phyloP scores from a whole-genome alignment of 2,113 vertebrate genomes.

The Toxostoma redivivum region DNA sequence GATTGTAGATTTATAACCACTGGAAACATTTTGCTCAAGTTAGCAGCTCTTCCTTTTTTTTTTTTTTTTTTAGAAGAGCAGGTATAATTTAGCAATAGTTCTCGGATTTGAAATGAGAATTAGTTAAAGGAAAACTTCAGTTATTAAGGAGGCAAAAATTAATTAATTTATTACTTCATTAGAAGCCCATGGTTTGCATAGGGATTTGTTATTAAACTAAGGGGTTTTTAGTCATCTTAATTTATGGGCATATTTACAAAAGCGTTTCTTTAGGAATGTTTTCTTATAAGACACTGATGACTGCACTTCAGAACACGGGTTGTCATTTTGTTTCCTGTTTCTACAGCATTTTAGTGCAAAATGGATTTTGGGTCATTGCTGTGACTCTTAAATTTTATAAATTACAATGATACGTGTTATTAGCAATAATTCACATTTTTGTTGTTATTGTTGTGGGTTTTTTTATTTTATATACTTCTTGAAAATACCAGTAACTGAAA shows the following conservation, averaged over 20 bases:
- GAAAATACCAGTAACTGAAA: background rate
- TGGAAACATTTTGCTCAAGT: background rate
- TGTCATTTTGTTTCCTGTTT: background rate
- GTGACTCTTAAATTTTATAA: background rate
- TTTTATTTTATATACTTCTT: background rate
- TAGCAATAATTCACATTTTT: background rate
- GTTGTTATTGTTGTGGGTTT: too few species aligned
- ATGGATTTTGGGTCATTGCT: background rate
- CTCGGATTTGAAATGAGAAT: background rate
- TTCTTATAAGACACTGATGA: background rate
- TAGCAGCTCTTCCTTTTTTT: background rate
- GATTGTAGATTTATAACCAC: background rate
- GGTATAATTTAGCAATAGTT: background rate
- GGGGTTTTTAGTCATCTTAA: background rate
- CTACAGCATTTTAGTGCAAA: background rate
- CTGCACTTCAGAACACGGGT: fast-evolving
- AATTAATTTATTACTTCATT: background rate
- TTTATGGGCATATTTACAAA: background rate
- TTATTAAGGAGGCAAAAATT: background rate
- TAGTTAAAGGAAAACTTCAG: background rate
- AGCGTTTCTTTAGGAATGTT: background rate
- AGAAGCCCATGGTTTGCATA: background rate
- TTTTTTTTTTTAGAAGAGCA: background rate
- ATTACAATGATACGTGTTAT: background rate
- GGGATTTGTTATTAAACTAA: background rate